Conservation (phyloP, 2,797 vertebrate genomes). For the Molossus molossus region DNA sequence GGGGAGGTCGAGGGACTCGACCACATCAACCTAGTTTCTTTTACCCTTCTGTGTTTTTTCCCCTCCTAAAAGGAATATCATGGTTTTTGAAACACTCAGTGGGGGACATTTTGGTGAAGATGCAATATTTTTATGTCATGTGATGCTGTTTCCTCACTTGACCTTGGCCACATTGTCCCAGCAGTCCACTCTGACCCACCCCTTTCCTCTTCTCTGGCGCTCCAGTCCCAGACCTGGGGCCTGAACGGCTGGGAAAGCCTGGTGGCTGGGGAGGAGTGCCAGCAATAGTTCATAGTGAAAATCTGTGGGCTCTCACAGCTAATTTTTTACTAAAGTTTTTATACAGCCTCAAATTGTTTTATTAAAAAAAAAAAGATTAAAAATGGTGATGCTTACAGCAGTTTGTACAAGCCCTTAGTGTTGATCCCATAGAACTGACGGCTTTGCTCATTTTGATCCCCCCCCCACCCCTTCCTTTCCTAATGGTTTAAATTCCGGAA, state of each 20-base stretch:
- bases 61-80: slow-evolving; percentile 68
- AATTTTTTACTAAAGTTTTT: slow-evolving; percentile 93
- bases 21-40: slow-evolving; percentile 72
- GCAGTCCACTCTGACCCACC: slow-evolving; percentile 54
- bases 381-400: slow-evolving; percentile 93
- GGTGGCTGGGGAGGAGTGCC: slow-evolving; percentile 81
- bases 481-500: slow-evolving; percentile 88
- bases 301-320: slow-evolving; percentile 90
- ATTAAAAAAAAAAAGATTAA: slow-evolving; percentile 91
- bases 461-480: slow-evolving; percentile 82
- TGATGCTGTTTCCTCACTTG: slow-evolving; percentile 87
- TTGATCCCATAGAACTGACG: slow-evolving; percentile 88
- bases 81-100: slow-evolving; percentile 83
- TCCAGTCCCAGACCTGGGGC: slow-evolving; percentile 71
- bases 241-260: slow-evolving; percentile 74
- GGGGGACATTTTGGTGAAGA: slow-evolving; percentile 89
- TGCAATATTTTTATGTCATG: slow-evolving; percentile 91
- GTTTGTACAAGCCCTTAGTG: slow-evolving; percentile 93
- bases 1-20: slow-evolving; percentile 74
- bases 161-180: slow-evolving; percentile 83
- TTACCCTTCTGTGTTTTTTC: background rate
- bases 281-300: slow-evolving; percentile 88
- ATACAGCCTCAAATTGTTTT: slow-evolving; percentile 96
- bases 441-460: slow-evolving; percentile 84
- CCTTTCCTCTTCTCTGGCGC: slow-evolving; percentile 71